These are phyloP conservation scores for Mimachlamys varia DNA, from an alignment of 2,888 invertebrate species.

Conservation along the genomic window DNA sequence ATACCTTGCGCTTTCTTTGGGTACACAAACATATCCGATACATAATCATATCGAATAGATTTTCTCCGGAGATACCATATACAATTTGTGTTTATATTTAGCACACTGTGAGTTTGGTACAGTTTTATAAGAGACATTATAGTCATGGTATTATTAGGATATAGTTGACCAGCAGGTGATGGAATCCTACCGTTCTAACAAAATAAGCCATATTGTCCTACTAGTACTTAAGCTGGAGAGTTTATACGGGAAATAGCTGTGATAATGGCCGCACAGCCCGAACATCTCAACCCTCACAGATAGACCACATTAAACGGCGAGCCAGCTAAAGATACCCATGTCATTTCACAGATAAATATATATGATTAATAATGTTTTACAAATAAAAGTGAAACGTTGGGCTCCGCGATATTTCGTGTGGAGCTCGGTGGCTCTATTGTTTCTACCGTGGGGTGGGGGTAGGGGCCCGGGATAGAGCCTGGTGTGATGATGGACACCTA, in stretches of 20 bases:
- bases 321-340: neutral
- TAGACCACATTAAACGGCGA: neutral
- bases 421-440: neutral
- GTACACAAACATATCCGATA: too few species aligned
- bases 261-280: neutral
- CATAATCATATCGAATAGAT: too few species aligned
- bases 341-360: constrained; percentile 3
- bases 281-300: neutral
- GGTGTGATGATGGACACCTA: neutral
- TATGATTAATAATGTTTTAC: constrained; percentile 10
- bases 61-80: too few species aligned
- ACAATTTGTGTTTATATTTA: too few species aligned
- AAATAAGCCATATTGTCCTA: neutral
- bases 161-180: neutral
- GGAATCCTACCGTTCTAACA: neutral
- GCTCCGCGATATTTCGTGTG: neutral
- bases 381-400: constrained; percentile 16
- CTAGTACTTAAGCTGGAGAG: neutral
- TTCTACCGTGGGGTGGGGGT: neutral
- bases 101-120: too few species aligned
- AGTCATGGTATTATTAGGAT: neutral
- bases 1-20: too few species aligned
- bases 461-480: neutral
- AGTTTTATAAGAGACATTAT: too few species aligned
- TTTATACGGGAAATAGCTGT: neutral